phyloP scores from a whole-genome alignment of 1,140 invertebrate genomes.

The Bombus balteatus region DNA sequence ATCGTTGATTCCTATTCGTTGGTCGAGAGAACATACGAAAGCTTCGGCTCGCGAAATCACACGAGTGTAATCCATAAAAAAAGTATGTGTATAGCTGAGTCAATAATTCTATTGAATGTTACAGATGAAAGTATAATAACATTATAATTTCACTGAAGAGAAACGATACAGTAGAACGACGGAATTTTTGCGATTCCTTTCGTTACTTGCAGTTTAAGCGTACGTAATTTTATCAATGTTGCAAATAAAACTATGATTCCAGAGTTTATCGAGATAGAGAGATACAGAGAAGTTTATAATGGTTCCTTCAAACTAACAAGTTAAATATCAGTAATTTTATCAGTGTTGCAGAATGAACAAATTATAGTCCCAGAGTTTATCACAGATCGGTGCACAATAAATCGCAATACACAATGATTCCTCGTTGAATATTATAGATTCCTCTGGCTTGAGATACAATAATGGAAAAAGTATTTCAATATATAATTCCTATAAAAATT shows the following conservation, averaged over 20 bases:
- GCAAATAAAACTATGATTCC: neutral
- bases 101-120: conserved; percentile 30
- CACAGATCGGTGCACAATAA: neutral
- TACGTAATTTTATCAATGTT: conserved; percentile 37
- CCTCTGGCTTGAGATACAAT: neutral
- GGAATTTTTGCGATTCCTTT: neutral
- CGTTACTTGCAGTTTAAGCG: neutral
- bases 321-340: conserved; percentile 37
- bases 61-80: neutral
- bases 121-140: conserved; percentile 40
- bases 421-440: neutral
- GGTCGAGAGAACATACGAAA: neutral
- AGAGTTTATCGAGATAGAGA: conserved; percentile 31
- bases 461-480: neutral
- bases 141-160: conserved; percentile 12
- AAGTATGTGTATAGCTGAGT: neutral
- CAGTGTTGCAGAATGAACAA: conserved; percentile 22
- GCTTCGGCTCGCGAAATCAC: too few relatives aligned
- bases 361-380: conserved; percentile 24
- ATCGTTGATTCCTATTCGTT: neutral
- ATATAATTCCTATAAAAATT: neutral
- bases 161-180: neutral
- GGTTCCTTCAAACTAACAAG: neutral
- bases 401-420: conserved; percentile 17
- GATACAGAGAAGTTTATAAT: conserved; percentile 6